A percentile compares a stretch with the other conserved stretches of the same genome.
These are phyloP conservation scores for Bos indicus DNA, from an alignment of 2,113 vertebrate genomes.

Conservation along the genomic window DNA sequence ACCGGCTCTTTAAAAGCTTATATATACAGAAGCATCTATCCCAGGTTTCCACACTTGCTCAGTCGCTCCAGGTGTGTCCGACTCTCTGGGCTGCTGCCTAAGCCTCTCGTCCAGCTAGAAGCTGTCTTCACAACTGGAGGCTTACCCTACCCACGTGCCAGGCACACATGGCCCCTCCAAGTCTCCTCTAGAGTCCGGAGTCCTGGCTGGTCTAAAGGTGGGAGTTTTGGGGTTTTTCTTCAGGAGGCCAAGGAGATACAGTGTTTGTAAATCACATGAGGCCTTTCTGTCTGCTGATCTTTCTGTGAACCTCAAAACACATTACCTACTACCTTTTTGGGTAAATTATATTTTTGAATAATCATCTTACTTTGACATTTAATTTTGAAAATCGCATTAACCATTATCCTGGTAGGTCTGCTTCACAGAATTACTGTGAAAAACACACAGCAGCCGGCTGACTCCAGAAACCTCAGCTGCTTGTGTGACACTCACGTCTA, in stretches of 20 bases:
- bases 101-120: not conserved
- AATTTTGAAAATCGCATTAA: not conserved
- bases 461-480: not conserved
- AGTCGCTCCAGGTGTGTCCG: not conserved
- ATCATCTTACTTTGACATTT: not conserved
- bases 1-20: not conserved
- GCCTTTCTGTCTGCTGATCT: not conserved
- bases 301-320: not conserved
- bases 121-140: not conserved
- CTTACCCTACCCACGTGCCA: accelerated
- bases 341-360: not conserved
- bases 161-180: accelerated
- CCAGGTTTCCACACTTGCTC: not conserved
- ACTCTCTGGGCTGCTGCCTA: not conserved
- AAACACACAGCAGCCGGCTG: not conserved
- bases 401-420: not conserved
- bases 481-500: not conserved
- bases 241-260: not conserved
- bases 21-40: accelerated
- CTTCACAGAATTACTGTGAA: not conserved
- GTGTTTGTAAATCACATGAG: not conserved
- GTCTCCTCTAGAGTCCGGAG: not conserved
- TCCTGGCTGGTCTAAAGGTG: not conserved
- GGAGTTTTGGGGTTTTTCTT: not conserved
- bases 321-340: not conserved